Evolutionary conservation across 64 coral and sea anemone genomes (phyloP).

Genomic region (Pachyseris speciosa): DNA sequence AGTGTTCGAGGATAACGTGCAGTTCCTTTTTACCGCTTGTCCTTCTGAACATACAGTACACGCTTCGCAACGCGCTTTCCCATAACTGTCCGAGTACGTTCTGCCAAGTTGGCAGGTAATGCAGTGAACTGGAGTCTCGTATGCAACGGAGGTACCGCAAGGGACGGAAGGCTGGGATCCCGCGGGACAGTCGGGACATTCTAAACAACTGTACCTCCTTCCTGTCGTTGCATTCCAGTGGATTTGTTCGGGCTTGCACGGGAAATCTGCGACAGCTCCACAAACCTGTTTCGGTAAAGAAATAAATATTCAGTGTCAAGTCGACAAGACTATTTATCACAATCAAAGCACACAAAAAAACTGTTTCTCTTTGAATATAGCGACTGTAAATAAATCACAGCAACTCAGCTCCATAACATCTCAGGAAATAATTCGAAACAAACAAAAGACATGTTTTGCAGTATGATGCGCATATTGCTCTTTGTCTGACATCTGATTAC

Average conservation of each 20-base stretch:
- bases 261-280: background rate
- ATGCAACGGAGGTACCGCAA: slow-evolving; percentile 25
- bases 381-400: too few species aligned
- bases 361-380: too few species aligned
- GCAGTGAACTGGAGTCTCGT: slow-evolving; percentile 7
- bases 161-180: background rate
- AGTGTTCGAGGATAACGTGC: slow-evolving; percentile 9
- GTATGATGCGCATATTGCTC: too few species aligned
- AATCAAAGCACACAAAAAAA: too few species aligned
- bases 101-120: background rate
- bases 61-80: slow-evolving; percentile 1
- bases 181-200: slow-evolving; percentile 3
- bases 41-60: slow-evolving; percentile 38
- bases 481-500: too few species aligned
- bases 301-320: background rate
- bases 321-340: too few species aligned
- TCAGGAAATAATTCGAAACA: too few species aligned
- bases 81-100: slow-evolving; percentile 10
- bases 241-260: background rate
- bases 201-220: slow-evolving; percentile 1
- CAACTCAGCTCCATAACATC: too few species aligned
- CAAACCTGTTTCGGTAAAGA: background rate
- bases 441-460: too few species aligned
- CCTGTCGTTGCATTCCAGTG: background rate
- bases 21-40: slow-evolving; percentile 21